Evolutionary conservation across 1,140 invertebrate species (phyloP), one percentile per base, ranked within the genome.

Genomic region (Drosophila trapezifrons): DNA sequence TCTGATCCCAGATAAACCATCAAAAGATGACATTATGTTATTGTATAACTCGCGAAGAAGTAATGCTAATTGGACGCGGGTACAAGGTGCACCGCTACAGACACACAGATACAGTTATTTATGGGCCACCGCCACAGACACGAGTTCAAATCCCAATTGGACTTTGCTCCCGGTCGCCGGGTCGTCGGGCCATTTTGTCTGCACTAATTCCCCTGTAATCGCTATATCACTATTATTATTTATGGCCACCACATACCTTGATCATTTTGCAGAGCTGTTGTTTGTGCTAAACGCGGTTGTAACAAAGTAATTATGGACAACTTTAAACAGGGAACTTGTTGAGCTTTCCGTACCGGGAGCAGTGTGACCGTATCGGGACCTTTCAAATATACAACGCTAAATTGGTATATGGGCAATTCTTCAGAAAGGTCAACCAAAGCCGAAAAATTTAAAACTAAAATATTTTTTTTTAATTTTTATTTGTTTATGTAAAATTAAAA

Each of bases 161-260:
- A 86, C 83, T 86, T 86, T 89, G 84, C 45, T 63, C 84, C 75
- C 79, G 59, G 27, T 40, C 20, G 4, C 43, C 43, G 25, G 18
- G 59, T 42, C 35, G 15, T 42, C 29, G 22, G 10, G 6, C 42
- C 27, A n/a, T 29, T 63, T 45, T 67, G 27, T 20, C 64, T 13
- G 1, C 67, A 13, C 27, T 25, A 25, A 73, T 59, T 51, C 17
- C 43, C 15, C 0, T 9, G 17, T 20, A 42, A 74, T 43, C 27
- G 43, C 27, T 32, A 22, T 18, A 47, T 17, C 20, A 20, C 27
- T 22, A 20, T 43, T 40, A 20, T 25, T 52, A 52, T 25, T 73
- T 46, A 47, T 4, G 10, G 10, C 25, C 8, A 18, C 37, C 20
- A 42, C 65, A 37, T 76, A 85, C 82, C 82, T 85, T 85, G 47